phyloP scores from a whole-genome alignment of 2,113 vertebrate genomes.

The Calyptomena viridis region DNA sequence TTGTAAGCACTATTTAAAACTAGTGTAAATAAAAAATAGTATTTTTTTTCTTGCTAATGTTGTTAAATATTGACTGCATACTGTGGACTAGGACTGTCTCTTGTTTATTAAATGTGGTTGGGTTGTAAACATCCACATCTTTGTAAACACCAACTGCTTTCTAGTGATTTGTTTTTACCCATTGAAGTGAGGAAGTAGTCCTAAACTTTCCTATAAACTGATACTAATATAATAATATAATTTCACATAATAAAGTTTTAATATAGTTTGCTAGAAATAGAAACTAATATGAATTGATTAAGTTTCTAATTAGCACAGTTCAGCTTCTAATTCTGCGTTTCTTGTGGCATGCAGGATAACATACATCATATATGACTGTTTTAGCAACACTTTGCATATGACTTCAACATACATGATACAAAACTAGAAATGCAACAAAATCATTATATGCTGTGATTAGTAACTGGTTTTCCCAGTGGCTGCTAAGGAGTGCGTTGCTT shows the following conservation, averaged over 20 bases:
- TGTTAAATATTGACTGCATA: not conserved
- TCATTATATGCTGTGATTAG: not conserved
- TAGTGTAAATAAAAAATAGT: not conserved
- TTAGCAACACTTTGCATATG: fast-evolving
- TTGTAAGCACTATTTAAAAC: not conserved
- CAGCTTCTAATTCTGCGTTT: not conserved
- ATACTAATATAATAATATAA: not conserved
- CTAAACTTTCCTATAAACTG: not conserved
- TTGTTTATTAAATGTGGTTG: not conserved
- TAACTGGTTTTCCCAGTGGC: not conserved
- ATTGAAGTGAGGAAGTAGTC: not conserved
- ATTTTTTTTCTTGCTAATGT: not conserved
- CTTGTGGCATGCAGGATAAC: not conserved
- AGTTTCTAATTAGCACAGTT: not conserved
- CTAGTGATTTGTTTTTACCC: not conserved
- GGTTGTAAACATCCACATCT: not conserved
- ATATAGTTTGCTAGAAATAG: not conserved
- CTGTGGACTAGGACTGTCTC: not conserved
- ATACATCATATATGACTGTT: fast-evolving
- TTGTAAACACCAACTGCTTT: not conserved
- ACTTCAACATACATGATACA: not conserved
- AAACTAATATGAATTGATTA: not conserved
- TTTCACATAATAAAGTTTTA: not conserved
- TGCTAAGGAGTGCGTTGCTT: not conserved
- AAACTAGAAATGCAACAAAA: not conserved